Evolutionary conservation across 1,140 invertebrate species (phyloP).

Genomic region (Drosophila truncata): DNA sequence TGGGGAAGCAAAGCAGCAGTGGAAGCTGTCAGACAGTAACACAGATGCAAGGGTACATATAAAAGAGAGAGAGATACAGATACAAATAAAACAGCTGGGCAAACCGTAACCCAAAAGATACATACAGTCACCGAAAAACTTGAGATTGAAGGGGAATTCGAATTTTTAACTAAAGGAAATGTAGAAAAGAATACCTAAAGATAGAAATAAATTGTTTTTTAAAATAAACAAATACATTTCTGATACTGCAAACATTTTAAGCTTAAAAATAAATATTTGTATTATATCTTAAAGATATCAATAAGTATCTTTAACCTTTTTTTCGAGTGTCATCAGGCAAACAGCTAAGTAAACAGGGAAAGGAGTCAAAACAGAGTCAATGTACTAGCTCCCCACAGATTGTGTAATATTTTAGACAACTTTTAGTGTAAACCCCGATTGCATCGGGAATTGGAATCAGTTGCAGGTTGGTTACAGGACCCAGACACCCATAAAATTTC

Average conservation of each 20-base stretch:
- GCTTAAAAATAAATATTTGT: not conserved
- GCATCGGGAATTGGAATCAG: slow-evolving; percentile 15
- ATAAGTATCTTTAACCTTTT: not conserved
- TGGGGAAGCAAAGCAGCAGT: slow-evolving; percentile 31
- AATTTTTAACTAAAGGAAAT: too few relatives aligned
- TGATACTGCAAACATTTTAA: not conserved
- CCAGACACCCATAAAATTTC: slow-evolving; percentile 24
- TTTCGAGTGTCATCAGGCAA: not conserved
- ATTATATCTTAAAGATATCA: not conserved
- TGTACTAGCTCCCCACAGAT: slow-evolving; percentile 38
- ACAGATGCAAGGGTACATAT: slow-evolving; percentile 25
- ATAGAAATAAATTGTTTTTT: not conserved
- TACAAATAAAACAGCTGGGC: slow-evolving; percentile 46
- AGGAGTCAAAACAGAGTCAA: slow-evolving; percentile 52
- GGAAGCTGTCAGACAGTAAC: slow-evolving; percentile 11
- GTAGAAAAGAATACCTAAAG: not conserved
- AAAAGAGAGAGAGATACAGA: slow-evolving; percentile 20
- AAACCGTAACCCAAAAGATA: slow-evolving; percentile 35
- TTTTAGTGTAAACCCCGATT: slow-evolving; percentile 14
- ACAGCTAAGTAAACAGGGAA: slow-evolving; percentile 24
- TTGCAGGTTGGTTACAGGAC: slow-evolving; percentile 13
- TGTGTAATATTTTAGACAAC: slow-evolving; percentile 60
- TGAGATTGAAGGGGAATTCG: not conserved
- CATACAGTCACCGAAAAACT: slow-evolving; percentile 1
- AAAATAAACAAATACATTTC: too few relatives aligned